These are phyloP conservation scores for Coenonympha glycerion DNA, from an alignment of 2,888 invertebrate species.

Conservation along the genomic window DNA sequence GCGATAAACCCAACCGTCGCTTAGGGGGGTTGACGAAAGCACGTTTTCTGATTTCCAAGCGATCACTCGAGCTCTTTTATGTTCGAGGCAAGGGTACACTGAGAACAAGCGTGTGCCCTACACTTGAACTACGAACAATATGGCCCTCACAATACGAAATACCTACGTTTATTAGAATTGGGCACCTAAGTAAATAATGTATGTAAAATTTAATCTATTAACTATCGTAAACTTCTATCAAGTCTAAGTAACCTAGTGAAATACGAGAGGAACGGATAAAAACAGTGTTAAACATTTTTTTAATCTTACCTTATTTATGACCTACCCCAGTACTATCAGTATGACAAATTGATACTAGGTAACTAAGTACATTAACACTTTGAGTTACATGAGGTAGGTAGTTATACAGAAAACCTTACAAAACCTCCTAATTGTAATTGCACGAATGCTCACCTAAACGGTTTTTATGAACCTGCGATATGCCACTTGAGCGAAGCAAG, in stretches of 20 bases:
- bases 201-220: no score
- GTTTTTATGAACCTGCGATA: constrained; percentile 57
- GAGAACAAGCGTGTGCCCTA: constrained; percentile 1
- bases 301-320: no score
- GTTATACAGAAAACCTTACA: constrained; percentile 29
- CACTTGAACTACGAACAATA: constrained; percentile 20
- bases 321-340: no score
- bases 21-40: constrained; percentile 5
- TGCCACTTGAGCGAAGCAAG: constrained; percentile 35
- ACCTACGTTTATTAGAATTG: constrained; percentile 9
- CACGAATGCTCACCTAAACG: constrained; percentile 50
- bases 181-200: no score
- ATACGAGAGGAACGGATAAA: no score
- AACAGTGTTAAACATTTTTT: no score
- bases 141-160: constrained; percentile 5
- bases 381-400: no score
- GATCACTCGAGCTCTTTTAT: constrained; percentile 30
- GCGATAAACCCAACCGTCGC: constrained; percentile 14
- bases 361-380: no score
- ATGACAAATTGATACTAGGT: no score
- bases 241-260: no score
- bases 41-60: constrained; percentile 24
- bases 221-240: no score
- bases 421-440: constrained; percentile 50
- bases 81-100: constrained; percentile 20